Conservation (phyloP, 2,888 invertebrate genomes). For the Tipula helvola region DNA sequence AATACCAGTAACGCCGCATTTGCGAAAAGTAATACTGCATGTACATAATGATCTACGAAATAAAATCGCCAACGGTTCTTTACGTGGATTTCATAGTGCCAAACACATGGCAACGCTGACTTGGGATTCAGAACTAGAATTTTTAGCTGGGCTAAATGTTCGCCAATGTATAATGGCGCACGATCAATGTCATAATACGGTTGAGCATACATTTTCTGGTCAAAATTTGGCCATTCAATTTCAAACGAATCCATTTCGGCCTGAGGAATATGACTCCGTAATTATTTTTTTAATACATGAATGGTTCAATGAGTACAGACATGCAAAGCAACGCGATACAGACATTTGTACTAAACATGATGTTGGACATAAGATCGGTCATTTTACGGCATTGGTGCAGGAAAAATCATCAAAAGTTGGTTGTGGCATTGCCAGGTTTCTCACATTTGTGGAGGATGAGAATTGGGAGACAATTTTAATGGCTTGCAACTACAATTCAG, state of each 20-base stretch:
- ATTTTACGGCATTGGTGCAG: not conserved
- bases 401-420: not conserved
- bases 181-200: not conserved
- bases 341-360: not conserved
- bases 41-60: not conserved
- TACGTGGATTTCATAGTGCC: not conserved
- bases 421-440: not conserved
- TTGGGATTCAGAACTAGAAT: not conserved
- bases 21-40: not conserved
- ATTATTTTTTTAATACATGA: not conserved
- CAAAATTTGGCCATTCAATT: not conserved
- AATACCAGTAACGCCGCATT: not conserved
- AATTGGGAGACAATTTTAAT: too few species aligned
- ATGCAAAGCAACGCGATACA: not conserved
- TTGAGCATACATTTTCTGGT: not conserved
- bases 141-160: not conserved
- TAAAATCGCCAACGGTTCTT: not conserved
- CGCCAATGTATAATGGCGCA: not conserved
- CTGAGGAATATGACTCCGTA: not conserved
- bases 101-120: not conserved
- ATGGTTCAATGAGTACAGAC: not conserved
- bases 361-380: not conserved
- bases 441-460: too few species aligned
- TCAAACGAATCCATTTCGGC: not conserved
- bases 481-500: too few species aligned